These are phyloP conservation scores for Triplophysa bombifrons DNA, from an alignment of 2,797 vertebrate genomes.

Conservation along the genomic window DNA sequence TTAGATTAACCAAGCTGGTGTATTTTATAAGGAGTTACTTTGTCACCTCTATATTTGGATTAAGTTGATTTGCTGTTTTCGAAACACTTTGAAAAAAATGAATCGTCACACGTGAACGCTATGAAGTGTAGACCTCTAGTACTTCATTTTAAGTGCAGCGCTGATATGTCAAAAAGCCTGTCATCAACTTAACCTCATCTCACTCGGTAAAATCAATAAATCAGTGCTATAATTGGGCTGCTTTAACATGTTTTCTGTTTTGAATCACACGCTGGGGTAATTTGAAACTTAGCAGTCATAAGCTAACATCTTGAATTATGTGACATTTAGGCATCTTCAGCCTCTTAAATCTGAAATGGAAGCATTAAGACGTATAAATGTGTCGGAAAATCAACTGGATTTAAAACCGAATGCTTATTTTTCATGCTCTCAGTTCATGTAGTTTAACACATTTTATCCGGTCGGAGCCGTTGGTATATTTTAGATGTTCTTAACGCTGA, in stretches of 20 bases:
- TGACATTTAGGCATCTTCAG: constrained; percentile 74
- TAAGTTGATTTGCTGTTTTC: constrained; percentile 75
- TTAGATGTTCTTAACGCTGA: constrained; percentile 31
- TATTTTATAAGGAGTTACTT: constrained; percentile 39
- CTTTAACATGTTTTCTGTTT: constrained; percentile 74
- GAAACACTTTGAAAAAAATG: constrained; percentile 71
- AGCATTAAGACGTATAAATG: constrained; percentile 75
- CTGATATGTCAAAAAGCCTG: constrained; percentile 67
- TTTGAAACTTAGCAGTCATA: constrained; percentile 79
- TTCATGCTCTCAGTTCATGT: constrained; percentile 56
- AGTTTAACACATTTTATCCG: constrained; percentile 34
- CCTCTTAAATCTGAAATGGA: constrained; percentile 76
- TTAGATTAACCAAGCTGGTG: constrained; percentile 16
- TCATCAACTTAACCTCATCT: constrained; percentile 82
- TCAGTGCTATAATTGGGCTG: constrained; percentile 81
- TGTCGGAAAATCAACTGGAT: constrained; percentile 66
- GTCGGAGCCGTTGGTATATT: constrained; percentile 12
- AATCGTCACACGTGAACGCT: constrained; percentile 75
- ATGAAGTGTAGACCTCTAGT: constrained; percentile 69
- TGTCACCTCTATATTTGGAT: constrained; percentile 53
- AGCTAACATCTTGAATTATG: constrained; percentile 81
- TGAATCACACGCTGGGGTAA: constrained; percentile 74
- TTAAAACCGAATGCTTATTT: constrained; percentile 56
- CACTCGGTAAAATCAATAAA: constrained; percentile 82
- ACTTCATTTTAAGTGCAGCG: constrained; percentile 75